These are phyloP conservation scores for Xanthorhoe spadicearia DNA, from an alignment of 2,888 invertebrate species.

Conservation along the genomic window DNA sequence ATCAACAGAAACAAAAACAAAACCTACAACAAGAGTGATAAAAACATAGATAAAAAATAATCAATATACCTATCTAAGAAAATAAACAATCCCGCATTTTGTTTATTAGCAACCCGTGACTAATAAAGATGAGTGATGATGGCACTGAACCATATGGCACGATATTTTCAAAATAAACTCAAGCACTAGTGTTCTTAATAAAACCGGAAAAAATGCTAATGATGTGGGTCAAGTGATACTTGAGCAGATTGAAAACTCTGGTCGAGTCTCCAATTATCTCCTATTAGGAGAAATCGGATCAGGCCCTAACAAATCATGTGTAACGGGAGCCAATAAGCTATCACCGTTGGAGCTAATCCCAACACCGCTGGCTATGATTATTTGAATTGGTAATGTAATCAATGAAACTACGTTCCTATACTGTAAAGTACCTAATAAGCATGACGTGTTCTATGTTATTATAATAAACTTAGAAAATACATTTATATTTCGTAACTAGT, in stretches of 20 bases:
- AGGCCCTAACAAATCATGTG: constrained; percentile 46
- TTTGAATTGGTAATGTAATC: constrained; percentile 42
- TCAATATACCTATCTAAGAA: constrained; percentile 8
- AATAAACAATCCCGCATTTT: constrained; percentile 24
- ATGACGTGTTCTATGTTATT: constrained; percentile 3
- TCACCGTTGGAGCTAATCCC: constrained; percentile 44
- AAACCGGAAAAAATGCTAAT: constrained; percentile 37
- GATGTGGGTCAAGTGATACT: constrained; percentile 40
- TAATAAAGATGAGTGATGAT: constrained; percentile 46
- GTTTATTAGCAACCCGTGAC: constrained; percentile 19
- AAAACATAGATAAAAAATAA: not conserved
- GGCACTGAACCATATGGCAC: constrained; percentile 49
- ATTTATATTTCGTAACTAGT: not conserved
- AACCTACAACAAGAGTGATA: not conserved
- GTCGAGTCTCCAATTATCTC: constrained; percentile 37
- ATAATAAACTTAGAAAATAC: not conserved
- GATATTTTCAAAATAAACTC: constrained; percentile 51
- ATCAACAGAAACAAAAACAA: no score
- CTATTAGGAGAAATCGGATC: constrained; percentile 47
- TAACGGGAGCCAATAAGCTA: constrained; percentile 51
- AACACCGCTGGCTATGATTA: constrained; percentile 40
- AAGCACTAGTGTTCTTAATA: constrained; percentile 48
- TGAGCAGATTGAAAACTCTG: constrained; percentile 33
- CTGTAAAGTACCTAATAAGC: not conserved
- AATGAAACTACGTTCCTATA: constrained; percentile 13